Percentiles rank a stretch among this genome's conserved stretches.
These are phyloP conservation scores for Nixonia krombeini DNA, from an alignment of 1,140 invertebrate species.

Conservation along the genomic window DNA sequence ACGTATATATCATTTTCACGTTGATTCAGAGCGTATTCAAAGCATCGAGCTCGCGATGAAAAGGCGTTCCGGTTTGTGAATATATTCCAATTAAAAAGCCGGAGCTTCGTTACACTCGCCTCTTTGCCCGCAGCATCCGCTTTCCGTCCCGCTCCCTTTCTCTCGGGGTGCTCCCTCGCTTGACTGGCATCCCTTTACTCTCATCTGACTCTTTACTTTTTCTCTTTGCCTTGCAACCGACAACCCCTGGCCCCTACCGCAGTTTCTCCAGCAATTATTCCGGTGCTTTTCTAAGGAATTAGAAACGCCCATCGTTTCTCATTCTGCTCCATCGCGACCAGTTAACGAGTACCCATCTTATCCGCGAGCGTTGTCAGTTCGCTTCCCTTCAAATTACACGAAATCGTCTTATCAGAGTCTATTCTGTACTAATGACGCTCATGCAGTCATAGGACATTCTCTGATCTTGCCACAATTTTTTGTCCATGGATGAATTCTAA, in stretches of 20 bases:
- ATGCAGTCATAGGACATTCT: no score
- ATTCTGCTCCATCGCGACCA: conserved; percentile 20
- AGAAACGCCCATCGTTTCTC: conserved; percentile 35
- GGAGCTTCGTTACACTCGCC: conserved; percentile 70
- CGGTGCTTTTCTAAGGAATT: conserved; percentile 58
- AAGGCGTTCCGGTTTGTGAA: conserved; percentile 70
- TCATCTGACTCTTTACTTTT: conserved; percentile 44
- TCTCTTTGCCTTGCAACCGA: conserved; percentile 24
- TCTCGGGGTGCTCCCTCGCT: conserved; percentile 29
- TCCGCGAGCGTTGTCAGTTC: conserved; percentile 10
- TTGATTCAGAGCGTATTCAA: conserved; percentile 66
- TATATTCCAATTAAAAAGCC: conserved; percentile 73
- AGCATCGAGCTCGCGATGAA: conserved; percentile 66
- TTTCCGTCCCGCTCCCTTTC: conserved; percentile 30
- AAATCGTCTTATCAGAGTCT: conserved; percentile 11
- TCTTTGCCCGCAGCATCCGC: conserved; percentile 45
- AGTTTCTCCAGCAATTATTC: conserved; percentile 65
- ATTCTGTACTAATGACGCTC: conserved; percentile 1
- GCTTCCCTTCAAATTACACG: conserved; percentile 9
- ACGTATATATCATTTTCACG: conserved; percentile 49
- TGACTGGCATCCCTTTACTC: conserved; percentile 21
- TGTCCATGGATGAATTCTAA: no score
- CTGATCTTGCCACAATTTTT: no score
- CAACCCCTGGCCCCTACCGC: conserved; percentile 16
- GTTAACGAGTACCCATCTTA: conserved; percentile 21